A percentile compares a stretch with the other conserved stretches of the same genome.
Conservation (phyloP, 2,797 vertebrate species). For the Danio kyathit region DNA sequence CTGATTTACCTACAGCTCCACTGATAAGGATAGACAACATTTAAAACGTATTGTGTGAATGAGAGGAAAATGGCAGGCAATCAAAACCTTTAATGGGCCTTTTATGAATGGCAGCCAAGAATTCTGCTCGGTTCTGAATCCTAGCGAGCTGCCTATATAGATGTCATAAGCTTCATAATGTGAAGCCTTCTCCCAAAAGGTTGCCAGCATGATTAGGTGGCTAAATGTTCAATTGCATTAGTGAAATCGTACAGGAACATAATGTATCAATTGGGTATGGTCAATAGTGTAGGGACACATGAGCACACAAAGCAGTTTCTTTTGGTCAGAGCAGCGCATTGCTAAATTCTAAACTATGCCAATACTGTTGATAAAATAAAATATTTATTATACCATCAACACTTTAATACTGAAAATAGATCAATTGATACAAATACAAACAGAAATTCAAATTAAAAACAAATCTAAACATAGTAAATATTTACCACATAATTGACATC, state of each 20-base stretch:
- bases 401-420: too few relatives aligned
- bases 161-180: background rate
- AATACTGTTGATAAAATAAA: too few relatives aligned
- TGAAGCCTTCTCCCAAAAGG: background rate
- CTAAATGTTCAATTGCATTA: background rate
- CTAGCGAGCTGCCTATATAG: background rate
- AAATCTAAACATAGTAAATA: too few relatives aligned
- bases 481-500: too few relatives aligned
- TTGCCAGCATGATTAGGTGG: background rate
- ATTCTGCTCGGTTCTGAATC: background rate
- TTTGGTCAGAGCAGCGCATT: background rate
- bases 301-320: background rate
- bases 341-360: too few relatives aligned
- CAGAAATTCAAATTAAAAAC: too few relatives aligned
- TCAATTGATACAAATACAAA: too few relatives aligned
- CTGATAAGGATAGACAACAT: conserved; percentile 54
- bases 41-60: conserved; percentile 27
- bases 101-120: conserved; percentile 35
- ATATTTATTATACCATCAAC: too few relatives aligned
- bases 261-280: background rate
- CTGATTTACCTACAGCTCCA: conserved; percentile 40
- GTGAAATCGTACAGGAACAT: background rate
- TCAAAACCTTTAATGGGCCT: conserved; percentile 52
- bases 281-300: background rate
- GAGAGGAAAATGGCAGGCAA: conserved; percentile 36